Conservation (phyloP, 2,797 vertebrate genomes). For the Enteromius treurensis region DNA sequence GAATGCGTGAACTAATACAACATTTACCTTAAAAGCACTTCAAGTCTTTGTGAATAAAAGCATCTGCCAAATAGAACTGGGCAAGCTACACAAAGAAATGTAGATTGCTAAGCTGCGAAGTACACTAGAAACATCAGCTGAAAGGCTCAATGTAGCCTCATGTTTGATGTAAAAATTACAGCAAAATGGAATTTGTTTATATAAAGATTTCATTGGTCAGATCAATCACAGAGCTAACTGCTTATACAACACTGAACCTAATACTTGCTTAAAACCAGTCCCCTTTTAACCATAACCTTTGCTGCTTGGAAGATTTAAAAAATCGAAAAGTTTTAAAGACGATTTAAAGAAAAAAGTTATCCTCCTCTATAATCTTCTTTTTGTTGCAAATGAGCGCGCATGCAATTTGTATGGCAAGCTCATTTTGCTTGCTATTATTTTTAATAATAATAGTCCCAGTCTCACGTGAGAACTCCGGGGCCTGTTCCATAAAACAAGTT, state of each 20-base stretch:
- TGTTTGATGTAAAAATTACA: background rate
- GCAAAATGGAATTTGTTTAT: background rate
- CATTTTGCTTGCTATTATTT: no score
- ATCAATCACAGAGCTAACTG: background rate
- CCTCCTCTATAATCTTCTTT: no score
- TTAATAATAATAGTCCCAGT: no score
- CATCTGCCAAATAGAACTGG: background rate
- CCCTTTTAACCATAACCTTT: background rate
- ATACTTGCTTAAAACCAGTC: background rate
- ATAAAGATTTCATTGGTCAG: background rate
- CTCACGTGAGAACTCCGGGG: no score
- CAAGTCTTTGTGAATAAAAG: background rate
- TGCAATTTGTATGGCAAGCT: no score
- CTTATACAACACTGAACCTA: background rate
- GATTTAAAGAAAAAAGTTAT: no score
- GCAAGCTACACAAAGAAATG: background rate
- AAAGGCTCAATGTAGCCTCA: background rate
- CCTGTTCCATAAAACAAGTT: no score
- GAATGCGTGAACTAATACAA: background rate
- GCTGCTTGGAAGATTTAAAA: no score
- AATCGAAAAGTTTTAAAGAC: no score
- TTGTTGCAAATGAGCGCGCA: no score
- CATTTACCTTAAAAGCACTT: background rate
- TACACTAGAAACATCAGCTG: background rate
- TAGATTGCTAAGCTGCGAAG: background rate